Base-by-base conservation (phyloP, 1,140 invertebrate species). In the Drosophila kurseongensis region DNA sequence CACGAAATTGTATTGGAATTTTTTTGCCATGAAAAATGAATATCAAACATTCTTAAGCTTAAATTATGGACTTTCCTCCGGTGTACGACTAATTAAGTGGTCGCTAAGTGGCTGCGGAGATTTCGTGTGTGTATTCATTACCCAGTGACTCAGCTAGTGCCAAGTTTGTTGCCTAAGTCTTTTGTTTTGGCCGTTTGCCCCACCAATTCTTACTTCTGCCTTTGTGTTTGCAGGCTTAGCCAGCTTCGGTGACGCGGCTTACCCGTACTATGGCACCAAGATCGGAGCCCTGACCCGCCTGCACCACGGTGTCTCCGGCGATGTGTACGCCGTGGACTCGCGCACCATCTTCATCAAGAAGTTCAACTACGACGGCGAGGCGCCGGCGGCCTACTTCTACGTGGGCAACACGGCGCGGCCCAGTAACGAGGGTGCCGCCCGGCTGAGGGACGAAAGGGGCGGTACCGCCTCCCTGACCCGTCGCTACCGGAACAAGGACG, bases 331-430 rank as follows among this genome's bases (percentile, higher is more conserved):
- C 1, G 97, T 98, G 0, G 97, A 98, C 92, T 95, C 96, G 32
- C 94, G 96, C 76, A 98, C 97, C 38, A 91, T 98, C 38, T 97
- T 97, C 93, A 95, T 98, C 75, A 96, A 97, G 91, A 96, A 96
- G 92, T 97, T 98, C 90, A 96, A 94, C 16, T 98, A 98, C 86
- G 97, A 98, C 83, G 97, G 97, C 63, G 95, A 96, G 92, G 97
- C 96, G 51, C 97, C 97, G 92, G 97, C 97, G 65, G 97, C 97
- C 5, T 98, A 96, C 90, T 97, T 97, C 93, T 98, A 97, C 93
- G 97, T 95, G 58, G 97, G 97, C 44, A 95, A 94, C 55, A 94
- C 94, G 2, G 95, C 95, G 81, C 91, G 93, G 23, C 94, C 95
- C 0, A 94, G 94, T 42, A 95, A 95, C 48, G 93, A 93, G 35